Evolutionary conservation across 2,888 invertebrate species (phyloP).

Genomic region (Cylloceria caligata): DNA sequence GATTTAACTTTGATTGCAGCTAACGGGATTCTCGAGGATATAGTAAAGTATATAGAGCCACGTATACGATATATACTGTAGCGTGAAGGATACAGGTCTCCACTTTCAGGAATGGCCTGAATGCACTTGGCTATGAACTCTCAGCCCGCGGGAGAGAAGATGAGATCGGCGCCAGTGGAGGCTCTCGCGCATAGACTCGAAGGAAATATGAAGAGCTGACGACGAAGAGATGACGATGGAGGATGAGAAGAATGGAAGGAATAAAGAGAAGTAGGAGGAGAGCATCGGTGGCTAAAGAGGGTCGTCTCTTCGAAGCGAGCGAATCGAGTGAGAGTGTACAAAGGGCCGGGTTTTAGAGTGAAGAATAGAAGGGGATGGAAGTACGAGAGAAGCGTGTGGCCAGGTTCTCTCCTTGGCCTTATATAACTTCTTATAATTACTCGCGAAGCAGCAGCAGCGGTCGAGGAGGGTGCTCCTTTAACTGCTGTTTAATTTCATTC

Average conservation of each 20-base stretch:
- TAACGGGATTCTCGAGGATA: conserved; percentile 80
- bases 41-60: conserved; percentile 52
- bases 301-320: conserved; percentile 49
- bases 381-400: conserved; percentile 34
- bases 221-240: conserved; percentile 50
- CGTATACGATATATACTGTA: conserved; percentile 36
- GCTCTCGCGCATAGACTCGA: conserved; percentile 37
- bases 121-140: conserved; percentile 54
- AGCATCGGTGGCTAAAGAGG: conserved; percentile 24
- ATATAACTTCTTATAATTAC: conserved; percentile 83
- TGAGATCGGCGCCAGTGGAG: conserved; percentile 31
- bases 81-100: conserved; percentile 45
- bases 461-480: conserved; percentile 72
- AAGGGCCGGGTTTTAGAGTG: conserved; percentile 23
- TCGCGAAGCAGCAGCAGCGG: conserved; percentile 68
- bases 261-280: conserved; percentile 6
- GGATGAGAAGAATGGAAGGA: conserved; percentile 36
- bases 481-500: conserved; percentile 83
- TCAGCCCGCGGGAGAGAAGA: conserved; percentile 64
- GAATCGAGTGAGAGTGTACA: conserved; percentile 41
- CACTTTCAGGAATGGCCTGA: conserved; percentile 16
- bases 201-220: conserved; percentile 60
- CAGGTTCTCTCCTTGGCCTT: conserved; percentile 71
- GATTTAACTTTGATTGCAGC: conserved; percentile 84
- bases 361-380: conserved; percentile 2